These are phyloP conservation scores for Dendroctonus valens DNA, from an alignment of 1,140 invertebrate genomes.

Conservation along the genomic window DNA sequence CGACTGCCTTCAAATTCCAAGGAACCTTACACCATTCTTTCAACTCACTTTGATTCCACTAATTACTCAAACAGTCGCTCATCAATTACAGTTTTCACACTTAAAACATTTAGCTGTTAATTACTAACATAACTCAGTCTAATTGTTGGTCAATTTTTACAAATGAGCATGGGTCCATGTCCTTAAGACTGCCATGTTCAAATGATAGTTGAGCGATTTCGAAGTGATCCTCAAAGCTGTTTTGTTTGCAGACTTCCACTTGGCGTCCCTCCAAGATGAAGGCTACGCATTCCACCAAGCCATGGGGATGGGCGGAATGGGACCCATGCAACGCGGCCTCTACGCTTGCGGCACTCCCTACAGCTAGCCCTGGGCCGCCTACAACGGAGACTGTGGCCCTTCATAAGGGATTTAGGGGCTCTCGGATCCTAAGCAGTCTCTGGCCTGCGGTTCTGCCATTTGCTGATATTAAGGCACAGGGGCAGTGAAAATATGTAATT, in stretches of 20 bases:
- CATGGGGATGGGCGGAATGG: slow-evolving; percentile 54
- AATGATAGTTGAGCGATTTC: not conserved
- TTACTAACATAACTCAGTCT: too few relatives aligned
- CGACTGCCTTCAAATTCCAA: too few relatives aligned
- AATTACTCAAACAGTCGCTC: too few relatives aligned
- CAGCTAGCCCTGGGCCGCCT: slow-evolving; percentile 54
- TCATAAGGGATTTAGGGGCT: slow-evolving; percentile 44
- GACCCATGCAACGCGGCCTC: slow-evolving; percentile 52
- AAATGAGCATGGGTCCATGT: too few relatives aligned
- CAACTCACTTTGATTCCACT: too few relatives aligned
- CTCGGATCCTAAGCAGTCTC: slow-evolving; percentile 49
- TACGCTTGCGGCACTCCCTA: slow-evolving; percentile 54
- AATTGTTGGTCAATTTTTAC: too few relatives aligned
- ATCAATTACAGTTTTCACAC: too few relatives aligned
- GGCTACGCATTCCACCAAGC: slow-evolving; percentile 54
- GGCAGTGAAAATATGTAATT: not conserved
- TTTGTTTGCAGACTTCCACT: slow-evolving; percentile 52
- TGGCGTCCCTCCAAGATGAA: slow-evolving; percentile 54
- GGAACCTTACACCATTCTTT: too few relatives aligned
- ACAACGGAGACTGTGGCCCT: slow-evolving; percentile 52
- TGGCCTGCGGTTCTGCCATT: slow-evolving; percentile 41
- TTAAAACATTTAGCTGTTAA: too few relatives aligned
- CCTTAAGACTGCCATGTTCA: too few relatives aligned
- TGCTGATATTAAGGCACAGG: not conserved
- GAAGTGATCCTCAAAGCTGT: not conserved